These are phyloP conservation scores for Acleris laterana DNA, from an alignment of 2,888 invertebrate species.

Conservation along the genomic window DNA sequence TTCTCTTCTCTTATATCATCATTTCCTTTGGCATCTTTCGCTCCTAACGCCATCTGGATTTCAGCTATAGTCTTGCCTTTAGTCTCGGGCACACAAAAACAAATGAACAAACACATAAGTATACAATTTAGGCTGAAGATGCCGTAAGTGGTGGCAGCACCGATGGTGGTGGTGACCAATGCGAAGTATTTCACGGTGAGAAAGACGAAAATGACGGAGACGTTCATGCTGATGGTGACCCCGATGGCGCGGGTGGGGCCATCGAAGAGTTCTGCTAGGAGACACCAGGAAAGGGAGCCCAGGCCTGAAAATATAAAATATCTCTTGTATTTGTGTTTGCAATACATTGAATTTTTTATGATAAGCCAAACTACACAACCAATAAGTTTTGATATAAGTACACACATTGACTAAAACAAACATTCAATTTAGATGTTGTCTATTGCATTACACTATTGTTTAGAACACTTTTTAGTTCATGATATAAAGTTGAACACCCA, in stretches of 20 bases:
- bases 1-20: not conserved
- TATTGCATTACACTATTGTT: no score
- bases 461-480: no score
- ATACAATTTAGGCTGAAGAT: conserved; percentile 39
- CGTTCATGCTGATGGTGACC: conserved; percentile 30
- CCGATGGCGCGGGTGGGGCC: conserved; percentile 42
- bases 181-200: conserved; percentile 43
- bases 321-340: not conserved
- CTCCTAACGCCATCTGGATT: not conserved
- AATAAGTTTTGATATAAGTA: no score
- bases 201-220: conserved; percentile 34
- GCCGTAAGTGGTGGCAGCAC: conserved; percentile 42
- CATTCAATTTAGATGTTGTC: no score
- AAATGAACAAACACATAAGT: conserved; percentile 37
- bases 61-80: conserved; percentile 14
- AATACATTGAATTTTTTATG: no score
- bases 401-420: no score
- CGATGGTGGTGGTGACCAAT: conserved; percentile 35
- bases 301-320: conserved; percentile 53
- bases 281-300: conserved; percentile 60
- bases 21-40: not conserved
- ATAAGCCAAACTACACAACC: no score
- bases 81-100: conserved; percentile 29
- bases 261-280: conserved; percentile 56
- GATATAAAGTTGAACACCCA: no score